These are phyloP conservation scores for Marasmarcha lunaedactyla DNA, from an alignment of 2,888 invertebrate genomes.

Conservation along the genomic window DNA sequence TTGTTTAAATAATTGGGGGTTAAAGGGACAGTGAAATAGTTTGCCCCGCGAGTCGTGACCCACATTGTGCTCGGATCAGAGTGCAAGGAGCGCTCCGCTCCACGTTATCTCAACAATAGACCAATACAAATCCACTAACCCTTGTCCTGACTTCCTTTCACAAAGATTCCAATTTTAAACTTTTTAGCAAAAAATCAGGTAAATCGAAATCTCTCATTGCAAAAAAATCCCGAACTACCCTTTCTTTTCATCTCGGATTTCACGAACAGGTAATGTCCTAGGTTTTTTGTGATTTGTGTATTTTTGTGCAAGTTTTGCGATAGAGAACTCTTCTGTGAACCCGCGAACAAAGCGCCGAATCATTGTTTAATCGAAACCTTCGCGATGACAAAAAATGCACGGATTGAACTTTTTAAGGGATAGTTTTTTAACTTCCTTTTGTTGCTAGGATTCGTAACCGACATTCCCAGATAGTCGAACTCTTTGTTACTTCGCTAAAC, in stretches of 20 bases:
- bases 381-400: conserved; percentile 43
- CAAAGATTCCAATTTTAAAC: conserved; percentile 44
- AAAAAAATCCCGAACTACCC: conserved; percentile 43
- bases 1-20: conserved; percentile 14
- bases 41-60: conserved; percentile 35
- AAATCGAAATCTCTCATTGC: conserved; percentile 26
- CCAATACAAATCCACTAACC: conserved; percentile 45
- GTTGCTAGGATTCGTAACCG: conserved; percentile 53
- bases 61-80: conserved; percentile 47
- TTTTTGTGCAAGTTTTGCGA: conserved; percentile 57
- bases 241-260: conserved; percentile 63
- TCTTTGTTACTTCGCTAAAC: conserved; percentile 52
- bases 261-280: conserved; percentile 61
- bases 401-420: conserved; percentile 44
- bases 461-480: conserved; percentile 59
- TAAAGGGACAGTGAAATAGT: conserved; percentile 18
- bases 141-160: conserved; percentile 56
- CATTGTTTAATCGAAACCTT: conserved; percentile 57
- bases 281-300: conserved; percentile 48
- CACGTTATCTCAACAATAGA: background rate
- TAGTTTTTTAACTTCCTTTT: conserved; percentile 60
- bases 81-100: conserved; percentile 30
- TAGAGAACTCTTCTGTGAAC: conserved; percentile 55
- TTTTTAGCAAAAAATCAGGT: conserved; percentile 47
- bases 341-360: conserved; percentile 41